Percentiles rank a stretch among this genome's conserved stretches.
Conservation (phyloP, 2,888 invertebrate genomes). For the Agrochola litura region DNA sequence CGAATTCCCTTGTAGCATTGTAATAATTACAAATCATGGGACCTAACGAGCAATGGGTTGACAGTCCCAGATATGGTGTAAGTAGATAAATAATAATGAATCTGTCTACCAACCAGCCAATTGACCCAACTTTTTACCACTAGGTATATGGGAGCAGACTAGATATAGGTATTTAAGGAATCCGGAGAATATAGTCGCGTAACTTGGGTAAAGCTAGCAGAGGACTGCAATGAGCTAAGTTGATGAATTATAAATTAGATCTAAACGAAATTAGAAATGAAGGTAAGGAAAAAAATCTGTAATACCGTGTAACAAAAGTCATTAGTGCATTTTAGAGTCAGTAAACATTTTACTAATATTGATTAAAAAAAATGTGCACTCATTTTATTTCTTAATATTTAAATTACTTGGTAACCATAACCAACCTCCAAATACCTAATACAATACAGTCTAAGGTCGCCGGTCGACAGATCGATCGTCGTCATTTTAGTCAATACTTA, state of each 20-base stretch:
- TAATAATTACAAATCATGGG: background rate
- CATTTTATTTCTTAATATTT: constrained; percentile 9
- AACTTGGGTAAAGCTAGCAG: background rate
- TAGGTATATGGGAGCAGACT: background rate
- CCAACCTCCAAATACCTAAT: background rate
- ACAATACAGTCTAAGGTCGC: background rate
- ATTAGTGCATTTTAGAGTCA: background rate
- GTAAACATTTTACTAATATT: constrained; percentile 6
- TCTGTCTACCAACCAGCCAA: background rate
- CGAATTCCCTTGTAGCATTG: background rate
- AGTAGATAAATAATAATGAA: background rate
- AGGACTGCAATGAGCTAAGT: too few species aligned
- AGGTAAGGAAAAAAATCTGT: background rate
- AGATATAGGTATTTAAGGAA: background rate
- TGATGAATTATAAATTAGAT: background rate
- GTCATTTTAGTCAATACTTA: background rate
- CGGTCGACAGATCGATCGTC: background rate
- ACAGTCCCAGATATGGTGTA: background rate
- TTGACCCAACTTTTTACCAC: background rate
- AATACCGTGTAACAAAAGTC: background rate
- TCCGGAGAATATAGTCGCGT: background rate
- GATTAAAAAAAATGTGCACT: constrained; percentile 6
- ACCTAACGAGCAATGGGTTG: background rate
- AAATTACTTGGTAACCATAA: constrained; percentile 3
- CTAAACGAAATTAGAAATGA: background rate